Conservation (phyloP, 2,888 invertebrate genomes). For the Sinotaia quadrata region DNA sequence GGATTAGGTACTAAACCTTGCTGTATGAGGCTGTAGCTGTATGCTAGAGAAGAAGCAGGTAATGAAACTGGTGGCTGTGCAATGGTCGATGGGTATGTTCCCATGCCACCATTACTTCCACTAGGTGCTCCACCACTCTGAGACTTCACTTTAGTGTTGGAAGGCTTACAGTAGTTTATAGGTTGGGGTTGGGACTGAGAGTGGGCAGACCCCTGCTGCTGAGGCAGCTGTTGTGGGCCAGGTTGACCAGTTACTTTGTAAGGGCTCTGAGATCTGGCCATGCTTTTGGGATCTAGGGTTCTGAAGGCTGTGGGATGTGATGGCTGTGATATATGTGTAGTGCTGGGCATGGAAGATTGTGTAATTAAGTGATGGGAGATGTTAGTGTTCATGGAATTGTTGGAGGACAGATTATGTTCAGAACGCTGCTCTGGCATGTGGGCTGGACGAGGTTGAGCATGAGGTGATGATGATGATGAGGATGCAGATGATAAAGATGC, state of each 20-base stretch:
- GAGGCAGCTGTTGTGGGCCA: not conserved
- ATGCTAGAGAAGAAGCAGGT: constrained; percentile 53
- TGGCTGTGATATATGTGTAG: constrained; percentile 29
- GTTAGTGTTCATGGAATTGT: constrained; percentile 49
- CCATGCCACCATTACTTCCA: constrained; percentile 14
- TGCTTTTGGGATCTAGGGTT: constrained; percentile 41
- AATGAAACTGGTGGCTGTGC: constrained; percentile 63
- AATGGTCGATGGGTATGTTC: constrained; percentile 39
- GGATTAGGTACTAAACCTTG: constrained; percentile 73
- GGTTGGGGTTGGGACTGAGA: constrained; percentile 59
- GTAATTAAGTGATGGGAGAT: constrained; percentile 48
- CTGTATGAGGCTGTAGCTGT: constrained; percentile 68
- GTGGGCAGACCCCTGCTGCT: constrained; percentile 52
- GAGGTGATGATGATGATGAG: constrained; percentile 50
- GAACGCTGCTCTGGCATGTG: constrained; percentile 55
- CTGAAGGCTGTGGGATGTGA: constrained; percentile 50
- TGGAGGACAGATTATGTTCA: constrained; percentile 42
- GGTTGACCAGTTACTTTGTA: constrained; percentile 31
- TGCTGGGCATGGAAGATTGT: constrained; percentile 42
- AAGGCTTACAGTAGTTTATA: constrained; percentile 59
- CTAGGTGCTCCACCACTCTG: constrained; percentile 17
- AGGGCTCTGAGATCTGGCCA: constrained; percentile 60
- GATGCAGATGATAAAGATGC: constrained; percentile 50
- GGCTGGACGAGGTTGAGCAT: constrained; percentile 59
- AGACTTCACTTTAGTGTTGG: constrained; percentile 43